Percentiles rank a stretch among this genome's conserved stretches.
phyloP scores from a whole-genome alignment of 2,888 invertebrate genomes.

The Rhamnusium bicolor region DNA sequence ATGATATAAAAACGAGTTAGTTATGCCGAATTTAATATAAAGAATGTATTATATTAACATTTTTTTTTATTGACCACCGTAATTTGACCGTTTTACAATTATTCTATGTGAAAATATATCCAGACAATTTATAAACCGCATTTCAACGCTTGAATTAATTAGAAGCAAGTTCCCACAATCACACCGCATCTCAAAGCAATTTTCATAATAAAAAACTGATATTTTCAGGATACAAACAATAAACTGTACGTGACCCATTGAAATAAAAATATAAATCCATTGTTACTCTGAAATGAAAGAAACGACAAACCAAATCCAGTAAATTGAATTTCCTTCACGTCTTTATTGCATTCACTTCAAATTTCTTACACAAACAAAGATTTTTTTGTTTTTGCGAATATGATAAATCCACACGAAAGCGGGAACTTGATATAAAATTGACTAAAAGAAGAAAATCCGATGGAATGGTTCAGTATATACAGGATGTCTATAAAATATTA shows the following conservation, averaged over 20 bases:
- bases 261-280: conserved; percentile 42
- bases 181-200: background rate
- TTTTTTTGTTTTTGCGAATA: conserved; percentile 1
- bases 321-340: conserved; percentile 49
- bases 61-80: too few relatives aligned
- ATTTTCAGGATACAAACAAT: conserved; percentile 4
- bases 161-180: background rate
- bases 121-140: background rate
- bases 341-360: conserved; percentile 50
- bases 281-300: conserved; percentile 39
- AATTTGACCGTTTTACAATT: background rate
- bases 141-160: conserved; percentile 7
- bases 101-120: background rate
- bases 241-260: conserved; percentile 40
- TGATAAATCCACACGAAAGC: background rate
- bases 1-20: background rate
- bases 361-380: conserved; percentile 17
- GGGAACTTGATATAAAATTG: background rate
- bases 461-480: background rate
- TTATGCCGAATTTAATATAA: background rate
- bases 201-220: background rate
- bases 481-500: too few relatives aligned
- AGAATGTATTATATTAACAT: background rate
- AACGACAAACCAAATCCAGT: conserved; percentile 42
- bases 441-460: background rate